phyloP scores from a whole-genome alignment of 2,113 vertebrate species.

The Hippocampus mohnikei region DNA sequence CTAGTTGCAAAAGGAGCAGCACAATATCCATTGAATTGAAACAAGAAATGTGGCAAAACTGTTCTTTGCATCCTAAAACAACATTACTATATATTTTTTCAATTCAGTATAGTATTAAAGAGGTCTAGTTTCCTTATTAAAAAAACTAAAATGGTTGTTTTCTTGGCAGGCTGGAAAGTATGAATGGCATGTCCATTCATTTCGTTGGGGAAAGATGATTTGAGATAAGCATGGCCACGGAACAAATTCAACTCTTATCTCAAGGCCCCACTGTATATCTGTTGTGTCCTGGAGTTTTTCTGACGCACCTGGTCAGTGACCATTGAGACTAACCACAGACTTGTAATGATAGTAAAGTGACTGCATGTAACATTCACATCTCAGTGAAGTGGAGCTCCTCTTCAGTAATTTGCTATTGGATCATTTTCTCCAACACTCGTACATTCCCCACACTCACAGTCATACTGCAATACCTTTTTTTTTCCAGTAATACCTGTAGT shows the following conservation, averaged over 20 bases:
- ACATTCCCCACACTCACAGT: background rate
- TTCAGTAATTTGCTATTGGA: background rate
- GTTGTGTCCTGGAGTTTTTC: slow-evolving; percentile 1
- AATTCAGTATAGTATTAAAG: background rate
- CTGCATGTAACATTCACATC: slow-evolving; percentile 24
- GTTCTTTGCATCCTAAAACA: too few species aligned
- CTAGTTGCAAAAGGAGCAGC: background rate
- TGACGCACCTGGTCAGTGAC: slow-evolving; percentile 1
- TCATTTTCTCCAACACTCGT: slow-evolving; percentile 10
- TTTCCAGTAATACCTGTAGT: background rate
- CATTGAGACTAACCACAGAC: background rate
- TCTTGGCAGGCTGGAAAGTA: background rate
- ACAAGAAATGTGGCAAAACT: background rate
- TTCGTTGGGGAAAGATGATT: background rate
- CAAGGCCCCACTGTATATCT: background rate
- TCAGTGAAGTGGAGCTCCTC: slow-evolving; percentile 5
- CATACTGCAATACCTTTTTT: background rate
- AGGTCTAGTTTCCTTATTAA: background rate
- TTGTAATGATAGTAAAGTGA: slow-evolving; percentile 17
- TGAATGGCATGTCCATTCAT: background rate
- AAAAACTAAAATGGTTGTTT: background rate
- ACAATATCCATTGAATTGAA: background rate
- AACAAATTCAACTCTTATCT: background rate
- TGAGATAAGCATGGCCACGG: too few species aligned
- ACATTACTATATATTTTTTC: too few species aligned